These are phyloP conservation scores for Drosophila limbata DNA, from an alignment of 2,888 invertebrate species.

Conservation along the genomic window DNA sequence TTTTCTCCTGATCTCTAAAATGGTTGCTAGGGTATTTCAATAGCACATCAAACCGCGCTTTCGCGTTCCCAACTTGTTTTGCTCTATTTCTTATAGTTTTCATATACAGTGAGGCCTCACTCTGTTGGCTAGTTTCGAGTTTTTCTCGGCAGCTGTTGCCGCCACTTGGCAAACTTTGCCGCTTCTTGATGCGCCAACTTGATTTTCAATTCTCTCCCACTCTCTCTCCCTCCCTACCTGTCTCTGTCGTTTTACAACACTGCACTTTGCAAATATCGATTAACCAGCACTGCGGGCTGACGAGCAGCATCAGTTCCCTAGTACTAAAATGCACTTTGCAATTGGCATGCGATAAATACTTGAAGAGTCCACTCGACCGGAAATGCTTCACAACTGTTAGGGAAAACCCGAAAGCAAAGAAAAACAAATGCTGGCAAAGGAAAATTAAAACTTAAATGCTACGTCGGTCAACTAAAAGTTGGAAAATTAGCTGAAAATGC, in stretches of 20 bases:
- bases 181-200: conserved; percentile 66
- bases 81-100: conserved; percentile 21
- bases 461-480: conserved; percentile 8
- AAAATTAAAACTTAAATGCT: conserved; percentile 19
- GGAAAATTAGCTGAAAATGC: conserved; percentile 3
- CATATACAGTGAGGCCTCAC: conserved; percentile 11
- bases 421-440: conserved; percentile 7
- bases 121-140: conserved; percentile 8
- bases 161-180: conserved; percentile 62
- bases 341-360: conserved; percentile 32
- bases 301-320: conserved; percentile 3
- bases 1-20: neutral
- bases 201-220: conserved; percentile 7
- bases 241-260: conserved; percentile 18
- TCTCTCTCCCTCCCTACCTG: neutral
- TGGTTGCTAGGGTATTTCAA: conserved; percentile 1
- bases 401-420: conserved; percentile 18
- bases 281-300: conserved; percentile 26
- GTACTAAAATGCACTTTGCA: conserved; percentile 31
- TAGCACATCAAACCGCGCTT: neutral
- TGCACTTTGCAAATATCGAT: conserved; percentile 58
- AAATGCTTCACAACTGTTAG: conserved; percentile 39
- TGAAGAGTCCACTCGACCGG: conserved; percentile 41
- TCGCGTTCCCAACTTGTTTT: conserved; percentile 4
- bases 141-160: conserved; percentile 48